A percentile compares a stretch with the other conserved stretches of the same genome.
These are phyloP conservation scores for Cynopterus sphinx DNA, from an alignment of 2,797 vertebrate species.

Conservation along the genomic window DNA sequence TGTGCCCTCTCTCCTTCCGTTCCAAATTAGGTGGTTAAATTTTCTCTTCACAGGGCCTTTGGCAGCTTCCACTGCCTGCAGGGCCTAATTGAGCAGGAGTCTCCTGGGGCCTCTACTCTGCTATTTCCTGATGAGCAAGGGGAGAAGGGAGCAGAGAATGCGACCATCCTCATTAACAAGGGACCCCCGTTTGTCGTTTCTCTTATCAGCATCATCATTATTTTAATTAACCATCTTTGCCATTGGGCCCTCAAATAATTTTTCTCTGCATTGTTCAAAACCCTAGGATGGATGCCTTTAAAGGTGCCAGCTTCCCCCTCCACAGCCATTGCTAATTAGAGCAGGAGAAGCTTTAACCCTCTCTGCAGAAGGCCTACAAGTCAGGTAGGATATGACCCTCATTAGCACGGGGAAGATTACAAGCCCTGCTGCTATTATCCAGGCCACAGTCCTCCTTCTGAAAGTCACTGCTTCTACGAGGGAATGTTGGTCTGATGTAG, in stretches of 20 bases:
- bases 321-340: slow-evolving; percentile 61
- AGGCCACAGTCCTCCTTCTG: background rate
- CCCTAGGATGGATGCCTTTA: background rate
- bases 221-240: slow-evolving; percentile 75
- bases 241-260: slow-evolving; percentile 49
- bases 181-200: slow-evolving; percentile 15
- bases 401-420: slow-evolving; percentile 62
- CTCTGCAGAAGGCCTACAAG: background rate
- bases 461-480: slow-evolving; percentile 52
- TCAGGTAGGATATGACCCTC: slow-evolving; percentile 61
- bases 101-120: slow-evolving; percentile 33
- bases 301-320: background rate
- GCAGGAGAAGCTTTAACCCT: background rate
- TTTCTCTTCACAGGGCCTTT: slow-evolving; percentile 51
- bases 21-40: slow-evolving; percentile 66
- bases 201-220: slow-evolving; percentile 43
- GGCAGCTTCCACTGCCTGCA: slow-evolving; percentile 56
- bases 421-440: slow-evolving; percentile 40
- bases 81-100: slow-evolving; percentile 71
- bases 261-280: slow-evolving; percentile 21
- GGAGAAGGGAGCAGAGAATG: slow-evolving; percentile 40
- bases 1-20: slow-evolving; percentile 4
- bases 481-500: slow-evolving; percentile 21
- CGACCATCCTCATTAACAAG: slow-evolving; percentile 27
- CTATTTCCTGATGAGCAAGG: slow-evolving; percentile 74